A percentile compares a stretch with the other conserved stretches of the same genome.
These are phyloP conservation scores for Apostichopus californicus DNA, from an alignment of 35 echinoderm and acorn worm genomes.

Conservation along the genomic window DNA sequence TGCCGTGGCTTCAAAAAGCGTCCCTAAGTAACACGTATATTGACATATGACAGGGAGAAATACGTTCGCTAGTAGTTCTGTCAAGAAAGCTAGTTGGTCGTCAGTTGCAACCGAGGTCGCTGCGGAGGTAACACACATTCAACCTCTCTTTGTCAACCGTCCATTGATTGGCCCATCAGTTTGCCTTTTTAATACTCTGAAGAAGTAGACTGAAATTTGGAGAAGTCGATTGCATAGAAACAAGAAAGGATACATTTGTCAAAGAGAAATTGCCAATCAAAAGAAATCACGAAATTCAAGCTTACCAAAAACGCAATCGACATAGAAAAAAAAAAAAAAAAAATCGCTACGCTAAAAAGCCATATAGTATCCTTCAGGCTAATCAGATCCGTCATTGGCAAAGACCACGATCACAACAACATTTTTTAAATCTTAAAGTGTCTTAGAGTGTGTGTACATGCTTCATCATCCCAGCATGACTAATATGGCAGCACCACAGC, in stretches of 20 bases:
- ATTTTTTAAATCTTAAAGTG: constrained; percentile 51
- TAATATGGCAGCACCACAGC: constrained; percentile 86
- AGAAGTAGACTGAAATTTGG: constrained; percentile 32
- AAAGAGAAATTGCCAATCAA: not conserved
- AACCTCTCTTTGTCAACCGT: constrained; percentile 25
- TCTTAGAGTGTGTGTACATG: constrained; percentile 64
- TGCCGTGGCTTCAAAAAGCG: constrained; percentile 47
- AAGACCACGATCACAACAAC: constrained; percentile 30
- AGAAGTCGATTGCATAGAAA: not conserved
- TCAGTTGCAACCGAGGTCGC: constrained; percentile 57
- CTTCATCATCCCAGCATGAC: constrained; percentile 74
- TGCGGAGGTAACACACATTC: constrained; percentile 52
- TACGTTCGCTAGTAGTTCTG: constrained; percentile 43
- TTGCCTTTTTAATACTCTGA: constrained; percentile 1
- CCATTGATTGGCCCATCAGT: constrained; percentile 47
- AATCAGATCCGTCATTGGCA: not conserved
- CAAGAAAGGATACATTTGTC: not conserved
- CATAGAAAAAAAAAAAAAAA: not conserved
- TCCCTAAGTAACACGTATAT: constrained; percentile 55
- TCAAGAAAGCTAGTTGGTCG: constrained; percentile 9
- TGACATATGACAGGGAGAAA: constrained; percentile 51
- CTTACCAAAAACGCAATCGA: not conserved
- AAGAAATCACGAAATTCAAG: not conserved
- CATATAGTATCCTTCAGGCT: constrained; percentile 4
- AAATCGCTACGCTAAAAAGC: not conserved